Percentiles rank a stretch among this genome's conserved stretches.
Evolutionary conservation across 2,888 invertebrate genomes (phyloP).

Genomic region (Euphydryas editha): DNA sequence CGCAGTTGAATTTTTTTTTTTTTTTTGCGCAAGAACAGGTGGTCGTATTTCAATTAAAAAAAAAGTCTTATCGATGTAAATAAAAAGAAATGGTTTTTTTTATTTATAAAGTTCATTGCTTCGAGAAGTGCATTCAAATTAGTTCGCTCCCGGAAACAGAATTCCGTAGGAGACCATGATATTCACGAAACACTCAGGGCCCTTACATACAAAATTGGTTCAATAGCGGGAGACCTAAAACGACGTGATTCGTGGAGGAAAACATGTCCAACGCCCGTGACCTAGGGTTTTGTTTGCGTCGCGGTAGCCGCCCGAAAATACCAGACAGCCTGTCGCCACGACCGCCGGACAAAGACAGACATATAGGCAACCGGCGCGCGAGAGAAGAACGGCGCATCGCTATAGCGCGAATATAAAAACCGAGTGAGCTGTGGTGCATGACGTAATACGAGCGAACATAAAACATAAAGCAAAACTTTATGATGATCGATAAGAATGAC

Average conservation of each 20-base stretch:
- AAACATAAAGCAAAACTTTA: constrained; percentile 55
- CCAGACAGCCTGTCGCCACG: constrained; percentile 83
- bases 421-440: constrained; percentile 57
- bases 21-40: constrained; percentile 16
- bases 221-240: constrained; percentile 34
- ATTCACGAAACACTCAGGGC: constrained; percentile 44
- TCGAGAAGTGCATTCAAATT: constrained; percentile 38
- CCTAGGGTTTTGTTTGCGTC: constrained; percentile 78
- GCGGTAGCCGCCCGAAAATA: constrained; percentile 67
- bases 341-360: constrained; percentile 65
- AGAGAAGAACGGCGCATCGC: constrained; percentile 60
- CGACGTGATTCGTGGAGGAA: constrained; percentile 54
- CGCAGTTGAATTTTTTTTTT: neutral
- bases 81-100: constrained; percentile 27
- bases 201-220: constrained; percentile 37
- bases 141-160: constrained; percentile 45
- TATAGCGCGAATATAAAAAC: constrained; percentile 68
- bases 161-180: constrained; percentile 45
- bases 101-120: constrained; percentile 30
- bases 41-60: constrained; percentile 48
- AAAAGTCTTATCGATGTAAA: constrained; percentile 18
- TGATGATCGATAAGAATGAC: constrained; percentile 57
- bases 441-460: constrained; percentile 63
- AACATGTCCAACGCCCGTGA: constrained; percentile 74
- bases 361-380: constrained; percentile 54